Evolutionary conservation across 2,113 vertebrate species (phyloP).

Genomic region (Theropithecus gelada): DNA sequence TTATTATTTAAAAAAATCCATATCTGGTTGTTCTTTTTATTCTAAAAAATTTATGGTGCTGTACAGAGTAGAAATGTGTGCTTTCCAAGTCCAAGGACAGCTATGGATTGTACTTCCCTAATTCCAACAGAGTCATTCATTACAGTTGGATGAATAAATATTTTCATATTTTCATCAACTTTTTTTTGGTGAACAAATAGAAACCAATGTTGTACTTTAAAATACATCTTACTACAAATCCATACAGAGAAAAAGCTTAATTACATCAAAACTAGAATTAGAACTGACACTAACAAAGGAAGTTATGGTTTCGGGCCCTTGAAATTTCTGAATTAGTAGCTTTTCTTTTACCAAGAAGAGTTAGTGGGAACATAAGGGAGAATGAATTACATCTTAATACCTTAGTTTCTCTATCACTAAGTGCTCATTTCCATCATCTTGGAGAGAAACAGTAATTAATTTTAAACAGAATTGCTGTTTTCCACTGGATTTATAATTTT

Average conservation of each 20-base stretch:
- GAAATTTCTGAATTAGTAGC: slow-evolving; percentile 53
- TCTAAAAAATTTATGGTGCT: slow-evolving; percentile 76
- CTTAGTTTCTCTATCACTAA: slow-evolving; percentile 49
- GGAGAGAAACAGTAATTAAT: slow-evolving; percentile 47
- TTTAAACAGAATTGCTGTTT: slow-evolving; percentile 51
- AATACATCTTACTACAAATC: slow-evolving; percentile 50
- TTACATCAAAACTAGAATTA: slow-evolving; percentile 56
- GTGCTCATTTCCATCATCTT: slow-evolving; percentile 9
- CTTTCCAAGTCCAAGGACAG: slow-evolving; percentile 74
- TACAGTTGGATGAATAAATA: slow-evolving; percentile 51
- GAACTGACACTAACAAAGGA: slow-evolving; percentile 39
- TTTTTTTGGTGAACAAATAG: slow-evolving; percentile 62
- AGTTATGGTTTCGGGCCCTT: slow-evolving; percentile 33
- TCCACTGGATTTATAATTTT: slow-evolving; percentile 52
- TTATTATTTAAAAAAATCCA: slow-evolving; percentile 78
- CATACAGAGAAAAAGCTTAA: slow-evolving; percentile 19
- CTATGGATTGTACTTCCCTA: slow-evolving; percentile 48
- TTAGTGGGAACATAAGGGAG: not conserved
- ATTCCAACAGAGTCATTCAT: slow-evolving; percentile 54
- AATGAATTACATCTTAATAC: slow-evolving; percentile 48
- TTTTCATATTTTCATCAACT: slow-evolving; percentile 66
- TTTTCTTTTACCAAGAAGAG: slow-evolving; percentile 32
- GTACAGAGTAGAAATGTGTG: slow-evolving; percentile 55
- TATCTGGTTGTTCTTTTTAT: slow-evolving; percentile 76
- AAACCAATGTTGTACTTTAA: slow-evolving; percentile 43